Evolutionary conservation across 2,113 vertebrate species (phyloP).

Genomic region (Cheirogaleus medius): DNA sequence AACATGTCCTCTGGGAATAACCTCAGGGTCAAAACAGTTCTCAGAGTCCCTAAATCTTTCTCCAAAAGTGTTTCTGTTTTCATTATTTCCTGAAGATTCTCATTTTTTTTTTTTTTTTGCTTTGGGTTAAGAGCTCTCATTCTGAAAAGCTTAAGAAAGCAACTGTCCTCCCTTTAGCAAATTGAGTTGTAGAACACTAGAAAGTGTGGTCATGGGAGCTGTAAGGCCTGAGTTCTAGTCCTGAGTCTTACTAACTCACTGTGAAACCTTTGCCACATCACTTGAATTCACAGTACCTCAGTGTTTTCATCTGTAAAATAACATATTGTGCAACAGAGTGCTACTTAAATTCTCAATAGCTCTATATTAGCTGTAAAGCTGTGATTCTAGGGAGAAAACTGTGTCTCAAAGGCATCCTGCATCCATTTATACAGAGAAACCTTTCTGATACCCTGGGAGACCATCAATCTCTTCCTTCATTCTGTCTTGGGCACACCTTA

Average conservation of each 20-base stretch:
- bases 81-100: constrained; percentile 24
- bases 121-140: constrained; percentile 23
- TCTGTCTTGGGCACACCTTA: not conserved
- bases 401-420: not conserved
- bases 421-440: constrained; percentile 7
- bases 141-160: constrained; percentile 52
- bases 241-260: not conserved
- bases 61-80: constrained; percentile 49
- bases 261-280: constrained; percentile 16
- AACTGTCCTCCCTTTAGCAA: not conserved
- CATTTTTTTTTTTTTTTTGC: not conserved
- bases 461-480: not conserved
- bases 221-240: constrained; percentile 12
- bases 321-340: not conserved
- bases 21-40: constrained; percentile 54
- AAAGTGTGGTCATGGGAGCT: not conserved
- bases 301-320: constrained; percentile 28
- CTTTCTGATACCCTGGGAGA: constrained; percentile 7
- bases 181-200: not conserved
- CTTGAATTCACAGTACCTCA: not conserved
- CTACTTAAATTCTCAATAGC: constrained; percentile 24
- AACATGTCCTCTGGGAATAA: constrained; percentile 47
- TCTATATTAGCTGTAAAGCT: constrained; percentile 4
- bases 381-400: constrained; percentile 17
- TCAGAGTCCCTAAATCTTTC: constrained; percentile 50